These are phyloP conservation scores for Tenualosa ilisha DNA, from an alignment of 2,797 vertebrate genomes.

Conservation along the genomic window DNA sequence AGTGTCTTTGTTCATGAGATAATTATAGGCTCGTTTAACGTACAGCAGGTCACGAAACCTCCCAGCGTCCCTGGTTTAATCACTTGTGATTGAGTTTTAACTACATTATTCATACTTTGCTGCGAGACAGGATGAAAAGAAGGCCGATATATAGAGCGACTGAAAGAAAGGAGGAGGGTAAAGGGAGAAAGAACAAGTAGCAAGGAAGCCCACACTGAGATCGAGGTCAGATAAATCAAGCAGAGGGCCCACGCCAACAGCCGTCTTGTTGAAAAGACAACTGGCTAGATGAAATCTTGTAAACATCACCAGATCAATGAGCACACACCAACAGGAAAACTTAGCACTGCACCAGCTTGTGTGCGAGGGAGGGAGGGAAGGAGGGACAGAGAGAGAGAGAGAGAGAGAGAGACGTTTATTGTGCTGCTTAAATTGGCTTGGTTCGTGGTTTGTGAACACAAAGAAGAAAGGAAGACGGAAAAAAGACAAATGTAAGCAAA, in stretches of 20 bases:
- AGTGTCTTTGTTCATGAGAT: conserved; percentile 45
- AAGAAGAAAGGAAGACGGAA: not conserved
- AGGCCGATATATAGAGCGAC: not conserved
- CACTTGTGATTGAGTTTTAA: conserved; percentile 45
- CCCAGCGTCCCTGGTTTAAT: conserved; percentile 49
- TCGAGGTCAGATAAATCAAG: conserved; percentile 59
- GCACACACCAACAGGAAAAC: conserved; percentile 47
- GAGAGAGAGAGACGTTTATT: conserved; percentile 50
- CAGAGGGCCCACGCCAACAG: conserved; percentile 40
- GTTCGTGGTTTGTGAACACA: conserved; percentile 34
- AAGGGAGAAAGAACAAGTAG: conserved; percentile 15
- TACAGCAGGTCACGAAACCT: conserved; percentile 47
- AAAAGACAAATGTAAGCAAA: conserved; percentile 54
- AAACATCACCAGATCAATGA: conserved; percentile 48
- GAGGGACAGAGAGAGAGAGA: not conserved
- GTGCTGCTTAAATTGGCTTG: conserved; percentile 52
- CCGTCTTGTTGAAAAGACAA: conserved; percentile 42
- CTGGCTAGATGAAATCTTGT: conserved; percentile 47
- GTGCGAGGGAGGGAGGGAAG: not conserved
- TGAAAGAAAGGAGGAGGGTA: conserved; percentile 5
- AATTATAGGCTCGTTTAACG: conserved; percentile 49
- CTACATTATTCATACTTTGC: conserved; percentile 55
- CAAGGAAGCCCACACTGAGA: conserved; percentile 39
- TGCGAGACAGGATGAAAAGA: conserved; percentile 11
- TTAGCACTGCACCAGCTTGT: conserved; percentile 53